Percentiles rank a stretch among this genome's conserved stretches.
Evolutionary conservation across 37 sponge, comb jelly and placozoan species (phyloP).

Genomic region (Haliclona indistincta): DNA sequence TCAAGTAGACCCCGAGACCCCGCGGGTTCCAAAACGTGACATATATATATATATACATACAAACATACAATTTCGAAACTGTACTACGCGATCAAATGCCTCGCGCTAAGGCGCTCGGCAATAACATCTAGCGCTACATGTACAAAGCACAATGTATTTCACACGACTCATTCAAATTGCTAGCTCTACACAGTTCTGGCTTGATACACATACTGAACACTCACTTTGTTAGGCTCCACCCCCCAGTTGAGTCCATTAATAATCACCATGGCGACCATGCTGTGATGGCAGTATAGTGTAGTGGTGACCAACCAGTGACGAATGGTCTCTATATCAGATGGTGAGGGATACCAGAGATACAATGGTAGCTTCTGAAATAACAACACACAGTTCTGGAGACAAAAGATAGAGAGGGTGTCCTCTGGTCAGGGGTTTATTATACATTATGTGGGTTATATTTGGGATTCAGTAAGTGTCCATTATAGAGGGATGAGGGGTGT

Average conservation of each 20-base stretch:
- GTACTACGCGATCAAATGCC: too few species aligned
- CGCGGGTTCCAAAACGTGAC: too few species aligned
- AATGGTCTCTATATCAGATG: constrained; percentile 47
- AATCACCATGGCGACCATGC: constrained; percentile 59
- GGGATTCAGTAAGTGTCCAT: neutral
- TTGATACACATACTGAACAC: too few species aligned
- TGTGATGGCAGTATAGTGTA: constrained; percentile 57
- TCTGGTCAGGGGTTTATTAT: neutral
- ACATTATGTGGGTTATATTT: neutral
- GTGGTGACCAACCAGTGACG: constrained; percentile 60
- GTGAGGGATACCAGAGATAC: constrained; percentile 69
- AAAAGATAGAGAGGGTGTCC: neutral
- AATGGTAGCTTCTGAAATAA: constrained; percentile 78
- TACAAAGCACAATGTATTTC: too few species aligned
- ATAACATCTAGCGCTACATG: too few species aligned
- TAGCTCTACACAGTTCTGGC: too few species aligned
- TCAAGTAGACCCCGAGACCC: too few species aligned
- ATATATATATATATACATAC: too few species aligned
- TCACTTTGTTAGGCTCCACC: constrained; percentile 24
- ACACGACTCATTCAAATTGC: too few species aligned
- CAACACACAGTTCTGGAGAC: constrained; percentile 57
- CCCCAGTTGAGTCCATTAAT: constrained; percentile 87
- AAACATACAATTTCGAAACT: too few species aligned
- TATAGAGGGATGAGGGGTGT: neutral
- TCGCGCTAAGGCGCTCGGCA: too few species aligned